Evolutionary conservation across 2,113 vertebrate genomes (phyloP), one percentile per base, ranked within the genome.

Genomic region (Mixornis gularis): DNA sequence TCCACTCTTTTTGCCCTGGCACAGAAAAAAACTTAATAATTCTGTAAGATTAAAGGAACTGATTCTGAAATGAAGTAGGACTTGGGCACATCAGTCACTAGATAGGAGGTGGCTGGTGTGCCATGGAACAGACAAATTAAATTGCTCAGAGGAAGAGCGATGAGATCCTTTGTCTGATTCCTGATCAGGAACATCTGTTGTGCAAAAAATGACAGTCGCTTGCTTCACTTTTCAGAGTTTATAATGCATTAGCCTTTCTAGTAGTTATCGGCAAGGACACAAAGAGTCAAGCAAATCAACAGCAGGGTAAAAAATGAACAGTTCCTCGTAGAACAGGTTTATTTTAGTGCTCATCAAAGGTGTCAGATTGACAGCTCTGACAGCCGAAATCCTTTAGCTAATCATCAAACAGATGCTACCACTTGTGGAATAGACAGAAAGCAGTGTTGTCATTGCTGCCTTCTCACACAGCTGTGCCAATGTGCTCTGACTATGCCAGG

Each of bases 111-210:
- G 32, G 52, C 79, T 88, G 13, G 51, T 73, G 48, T 59, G 41
- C 49, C 62, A 17, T 13, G 34, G 65, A 93, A 89, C 4, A 90
- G 83, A 90, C 62, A 91, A 95, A 95, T 93, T 85, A 84, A 82
- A 92, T 73, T 72, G 71, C 74, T 82, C 55, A 66, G 63, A 90
- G 66, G 66, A 96, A 87, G 80, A 93, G 41, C 5, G 51, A 92
- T 72, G 71, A 87, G 84, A 89, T 94, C 81, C 38, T 94, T 92
- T 94, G 88, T 92, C 72, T 84, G 86, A 93, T 91, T 92, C 78
- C 74, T 73, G 80, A 93, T 94, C 94, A 94, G 78, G 65, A 96
- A 85, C 92, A 96, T 94, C 94, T 94, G 92, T 85, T 91, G 87
- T 85, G 81, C 73, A 93, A 93, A 91, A 92, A 95, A 86, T 66